Evolutionary conservation across 53 echinoderm and acorn worm genomes (phyloP).

Genomic region (Holothuria scabra): DNA sequence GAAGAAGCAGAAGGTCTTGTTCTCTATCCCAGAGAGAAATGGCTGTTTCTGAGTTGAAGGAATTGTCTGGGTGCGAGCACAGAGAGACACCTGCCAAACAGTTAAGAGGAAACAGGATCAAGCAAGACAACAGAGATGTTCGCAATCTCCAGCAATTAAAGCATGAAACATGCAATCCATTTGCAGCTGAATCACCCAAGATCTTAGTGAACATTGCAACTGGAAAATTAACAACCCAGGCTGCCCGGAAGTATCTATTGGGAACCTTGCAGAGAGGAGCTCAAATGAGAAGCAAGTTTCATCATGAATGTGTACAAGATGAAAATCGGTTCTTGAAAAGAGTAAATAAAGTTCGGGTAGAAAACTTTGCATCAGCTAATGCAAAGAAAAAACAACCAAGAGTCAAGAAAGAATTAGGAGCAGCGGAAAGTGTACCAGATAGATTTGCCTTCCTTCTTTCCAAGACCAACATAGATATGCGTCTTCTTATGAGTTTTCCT

Average conservation of each 20-base stretch:
- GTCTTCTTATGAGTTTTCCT: constrained; percentile 49
- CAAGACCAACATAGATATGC: constrained; percentile 46
- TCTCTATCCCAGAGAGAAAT: constrained; percentile 46
- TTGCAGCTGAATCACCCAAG: constrained; percentile 27
- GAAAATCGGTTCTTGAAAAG: constrained; percentile 45
- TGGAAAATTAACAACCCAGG: constrained; percentile 36
- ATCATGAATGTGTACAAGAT: constrained; percentile 45
- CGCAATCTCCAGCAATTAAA: not conserved
- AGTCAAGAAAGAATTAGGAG: constrained; percentile 16
- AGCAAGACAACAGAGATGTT: constrained; percentile 31
- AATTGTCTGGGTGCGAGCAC: constrained; percentile 32
- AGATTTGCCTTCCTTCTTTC: constrained; percentile 45
- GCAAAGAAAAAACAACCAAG: constrained; percentile 31
- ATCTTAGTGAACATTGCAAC: constrained; percentile 48
- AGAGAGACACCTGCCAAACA: constrained; percentile 42
- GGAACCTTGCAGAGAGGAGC: constrained; percentile 1
- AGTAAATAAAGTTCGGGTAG: constrained; percentile 32
- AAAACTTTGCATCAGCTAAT: constrained; percentile 45
- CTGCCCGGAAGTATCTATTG: not conserved
- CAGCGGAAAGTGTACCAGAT: constrained; percentile 50
- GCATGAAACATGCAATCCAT: constrained; percentile 56
- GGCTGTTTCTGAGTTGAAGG: constrained; percentile 52
- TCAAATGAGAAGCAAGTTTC: constrained; percentile 8
- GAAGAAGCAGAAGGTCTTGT: constrained; percentile 35
- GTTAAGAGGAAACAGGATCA: constrained; percentile 27